Evolutionary conservation across 2,113 vertebrate genomes (phyloP).

Genomic region (Hepsetus odoe): DNA sequence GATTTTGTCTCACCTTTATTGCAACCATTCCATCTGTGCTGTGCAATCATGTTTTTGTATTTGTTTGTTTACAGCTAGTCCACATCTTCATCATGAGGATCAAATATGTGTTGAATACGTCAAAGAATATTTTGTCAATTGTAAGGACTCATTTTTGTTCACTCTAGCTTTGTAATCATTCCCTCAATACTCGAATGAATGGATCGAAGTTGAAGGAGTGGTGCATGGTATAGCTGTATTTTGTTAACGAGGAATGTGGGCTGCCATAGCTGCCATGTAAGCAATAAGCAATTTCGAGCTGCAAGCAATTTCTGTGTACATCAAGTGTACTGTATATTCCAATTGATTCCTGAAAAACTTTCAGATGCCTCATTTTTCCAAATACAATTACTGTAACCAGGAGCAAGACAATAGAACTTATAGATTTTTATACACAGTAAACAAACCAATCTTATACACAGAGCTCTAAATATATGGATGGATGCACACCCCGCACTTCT

Average conservation of each 20-base stretch:
- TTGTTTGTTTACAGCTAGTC: constrained; percentile 59
- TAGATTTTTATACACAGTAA: background rate
- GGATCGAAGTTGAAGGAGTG: background rate
- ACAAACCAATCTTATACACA: background rate
- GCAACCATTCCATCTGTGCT: background rate
- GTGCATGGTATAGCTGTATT: background rate
- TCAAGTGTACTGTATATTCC: background rate
- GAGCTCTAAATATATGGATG: background rate
- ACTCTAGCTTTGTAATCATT: background rate
- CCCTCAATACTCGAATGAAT: background rate
- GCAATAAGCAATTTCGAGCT: background rate
- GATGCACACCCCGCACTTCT: background rate
- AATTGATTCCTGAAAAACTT: background rate
- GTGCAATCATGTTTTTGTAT: constrained; percentile 24
- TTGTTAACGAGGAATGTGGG: background rate
- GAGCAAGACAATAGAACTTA: background rate
- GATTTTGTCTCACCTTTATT: background rate
- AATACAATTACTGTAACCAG: background rate
- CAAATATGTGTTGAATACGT: constrained; percentile 66
- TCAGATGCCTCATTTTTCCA: background rate
- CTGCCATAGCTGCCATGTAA: background rate
- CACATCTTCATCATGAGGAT: constrained; percentile 63
- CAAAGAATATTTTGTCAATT: constrained; percentile 67
- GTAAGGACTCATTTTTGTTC: constrained; percentile 56
- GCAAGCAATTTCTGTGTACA: background rate